Conservation (phyloP, 2,113 vertebrate species). For the Phyllostomus discolor region DNA sequence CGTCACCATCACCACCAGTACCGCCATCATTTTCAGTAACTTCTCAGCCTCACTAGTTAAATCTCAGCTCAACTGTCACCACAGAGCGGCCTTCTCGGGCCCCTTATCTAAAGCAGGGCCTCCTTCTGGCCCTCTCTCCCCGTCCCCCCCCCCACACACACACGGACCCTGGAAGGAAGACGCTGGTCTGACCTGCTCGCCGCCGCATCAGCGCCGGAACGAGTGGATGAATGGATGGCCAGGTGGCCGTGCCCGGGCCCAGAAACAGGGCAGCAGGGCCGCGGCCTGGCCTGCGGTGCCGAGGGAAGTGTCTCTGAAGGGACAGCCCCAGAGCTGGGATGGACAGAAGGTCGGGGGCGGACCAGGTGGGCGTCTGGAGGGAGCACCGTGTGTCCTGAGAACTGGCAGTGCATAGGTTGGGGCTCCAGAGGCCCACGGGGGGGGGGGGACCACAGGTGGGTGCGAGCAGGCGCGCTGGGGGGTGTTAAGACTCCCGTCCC, state of each 20-base stretch:
- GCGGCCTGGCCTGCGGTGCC: not conserved
- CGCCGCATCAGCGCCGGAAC: not conserved
- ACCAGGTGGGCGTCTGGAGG: not conserved
- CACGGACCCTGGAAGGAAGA: not conserved
- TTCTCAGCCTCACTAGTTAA: not conserved
- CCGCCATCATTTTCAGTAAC: not conserved
- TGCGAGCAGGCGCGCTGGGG: not conserved
- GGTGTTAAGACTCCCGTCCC: not conserved
- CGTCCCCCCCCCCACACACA: not conserved
- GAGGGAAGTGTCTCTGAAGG: not conserved
- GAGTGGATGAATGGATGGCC: not conserved
- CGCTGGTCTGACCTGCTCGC: not conserved
- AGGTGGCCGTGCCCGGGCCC: not conserved
- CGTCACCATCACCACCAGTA: fast-evolving
- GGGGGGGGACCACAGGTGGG: not conserved
- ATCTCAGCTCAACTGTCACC: not conserved
- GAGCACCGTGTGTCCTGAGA: not conserved
- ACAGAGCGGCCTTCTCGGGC: not conserved
- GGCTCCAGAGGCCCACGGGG: not conserved
- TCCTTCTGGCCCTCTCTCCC: not conserved
- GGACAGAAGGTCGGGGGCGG: not conserved
- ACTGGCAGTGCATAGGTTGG: not conserved
- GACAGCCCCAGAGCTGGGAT: not conserved
- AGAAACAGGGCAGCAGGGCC: no score
- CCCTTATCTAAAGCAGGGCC: not conserved